These are phyloP conservation scores for Eubasilissa splendida DNA, from an alignment of 2,888 invertebrate genomes.

Conservation along the genomic window DNA sequence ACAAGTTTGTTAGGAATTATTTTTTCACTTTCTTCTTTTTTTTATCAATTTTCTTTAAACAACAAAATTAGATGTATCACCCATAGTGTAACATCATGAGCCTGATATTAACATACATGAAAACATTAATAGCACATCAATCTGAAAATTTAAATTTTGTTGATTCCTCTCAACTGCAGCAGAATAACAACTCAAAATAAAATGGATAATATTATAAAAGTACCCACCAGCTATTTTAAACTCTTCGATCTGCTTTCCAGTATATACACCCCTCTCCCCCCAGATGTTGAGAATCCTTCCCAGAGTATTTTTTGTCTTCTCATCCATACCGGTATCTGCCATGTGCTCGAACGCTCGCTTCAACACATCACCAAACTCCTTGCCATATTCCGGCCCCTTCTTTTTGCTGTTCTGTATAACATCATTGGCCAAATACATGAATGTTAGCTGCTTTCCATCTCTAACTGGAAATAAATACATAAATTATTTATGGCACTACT, in stretches of 20 bases:
- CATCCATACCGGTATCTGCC: constrained; percentile 80
- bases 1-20: too few species aligned
- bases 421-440: constrained; percentile 99
- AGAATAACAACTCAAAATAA: too few species aligned
- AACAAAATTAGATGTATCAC: too few species aligned
- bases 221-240: constrained; percentile 77
- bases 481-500: background rate
- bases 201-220: background rate
- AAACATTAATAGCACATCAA: too few species aligned
- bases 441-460: constrained; percentile 89
- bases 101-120: too few species aligned
- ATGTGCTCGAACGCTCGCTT: constrained; percentile 90
- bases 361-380: constrained; percentile 87
- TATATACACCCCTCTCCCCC: constrained; percentile 94
- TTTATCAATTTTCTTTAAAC: too few species aligned
- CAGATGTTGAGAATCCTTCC: constrained; percentile 90
- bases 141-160: too few species aligned
- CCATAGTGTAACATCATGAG: too few species aligned
- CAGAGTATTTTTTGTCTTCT: constrained; percentile 87
- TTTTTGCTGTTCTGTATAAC: constrained; percentile 99
- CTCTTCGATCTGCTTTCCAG: constrained; percentile 84
- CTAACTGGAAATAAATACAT: constrained; percentile 76
- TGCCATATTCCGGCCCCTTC: constrained; percentile 95
- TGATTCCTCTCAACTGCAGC: too few species aligned
- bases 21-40: too few species aligned